Percentiles rank a stretch among this genome's conserved stretches.
Evolutionary conservation across 2,888 invertebrate genomes (phyloP).

Genomic region (Melieria picta): DNA sequence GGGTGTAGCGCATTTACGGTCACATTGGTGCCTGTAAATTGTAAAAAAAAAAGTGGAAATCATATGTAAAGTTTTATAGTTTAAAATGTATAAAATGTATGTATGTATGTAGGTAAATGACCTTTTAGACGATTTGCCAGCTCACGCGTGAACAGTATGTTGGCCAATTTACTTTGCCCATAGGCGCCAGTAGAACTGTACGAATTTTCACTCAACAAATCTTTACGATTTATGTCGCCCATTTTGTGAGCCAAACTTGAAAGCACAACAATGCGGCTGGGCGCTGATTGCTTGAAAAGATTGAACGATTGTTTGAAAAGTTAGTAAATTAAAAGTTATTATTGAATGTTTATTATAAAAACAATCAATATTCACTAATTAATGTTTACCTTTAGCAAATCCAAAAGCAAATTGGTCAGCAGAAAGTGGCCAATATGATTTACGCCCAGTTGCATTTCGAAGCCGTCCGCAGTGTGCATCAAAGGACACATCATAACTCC

Average conservation of each 20-base stretch:
- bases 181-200: slow-evolving; percentile 69
- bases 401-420: slow-evolving; percentile 70
- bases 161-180: slow-evolving; percentile 79
- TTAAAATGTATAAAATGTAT: too few relatives aligned
- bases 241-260: slow-evolving; percentile 69
- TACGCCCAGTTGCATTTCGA: slow-evolving; percentile 72
- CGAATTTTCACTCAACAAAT: slow-evolving; percentile 75
- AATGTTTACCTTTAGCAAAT: slow-evolving; percentile 64
- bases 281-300: slow-evolving; percentile 62
- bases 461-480: slow-evolving; percentile 71
- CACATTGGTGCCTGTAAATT: slow-evolving; percentile 71
- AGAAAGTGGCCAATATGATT: slow-evolving; percentile 73
- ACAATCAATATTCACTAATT: neutral
- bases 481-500: slow-evolving; percentile 74
- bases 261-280: slow-evolving; percentile 70
- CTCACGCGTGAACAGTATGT: slow-evolving; percentile 76
- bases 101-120: neutral
- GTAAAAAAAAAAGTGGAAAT: neutral
- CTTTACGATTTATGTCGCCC: slow-evolving; percentile 68
- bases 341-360: neutral
- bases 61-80: neutral
- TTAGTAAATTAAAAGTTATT: neutral
- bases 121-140: slow-evolving; percentile 72
- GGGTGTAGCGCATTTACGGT: slow-evolving; percentile 85
- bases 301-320: neutral